Evolutionary conservation across 2,797 vertebrate species (phyloP).

Genomic region (Gastrophryne carolinensis): DNA sequence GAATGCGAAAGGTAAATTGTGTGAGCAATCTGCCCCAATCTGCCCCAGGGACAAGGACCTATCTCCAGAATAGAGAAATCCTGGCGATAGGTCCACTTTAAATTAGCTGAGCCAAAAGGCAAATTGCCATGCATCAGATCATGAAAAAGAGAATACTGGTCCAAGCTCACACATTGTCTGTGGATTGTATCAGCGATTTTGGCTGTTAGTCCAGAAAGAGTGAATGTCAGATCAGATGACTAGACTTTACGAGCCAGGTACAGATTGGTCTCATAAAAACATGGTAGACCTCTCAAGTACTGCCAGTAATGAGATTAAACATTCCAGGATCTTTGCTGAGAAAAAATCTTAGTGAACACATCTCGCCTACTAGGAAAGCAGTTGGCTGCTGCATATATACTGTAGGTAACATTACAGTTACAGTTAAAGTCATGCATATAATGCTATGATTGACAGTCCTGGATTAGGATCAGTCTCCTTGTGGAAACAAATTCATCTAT

Average conservation of each 20-base stretch:
- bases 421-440: too few species aligned
- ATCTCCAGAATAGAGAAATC: too few species aligned
- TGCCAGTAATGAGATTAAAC: conserved; percentile 25
- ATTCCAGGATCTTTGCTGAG: conserved; percentile 2
- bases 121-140: too few species aligned
- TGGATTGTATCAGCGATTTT: background rate
- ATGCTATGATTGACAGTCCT: too few species aligned
- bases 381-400: background rate
- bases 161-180: background rate
- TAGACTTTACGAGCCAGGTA: conserved; percentile 11
- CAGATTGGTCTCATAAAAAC: conserved; percentile 19
- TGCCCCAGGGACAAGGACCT: too few species aligned
- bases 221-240: background rate
- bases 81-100: too few species aligned
- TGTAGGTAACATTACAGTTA: too few species aligned
- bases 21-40: too few species aligned
- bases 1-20: too few species aligned
- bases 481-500: too few species aligned
- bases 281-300: background rate
- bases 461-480: too few species aligned
- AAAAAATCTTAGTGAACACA: background rate
- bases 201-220: background rate
- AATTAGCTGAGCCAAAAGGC: too few species aligned
- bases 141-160: background rate
- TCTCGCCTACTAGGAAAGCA: background rate